phyloP scores from a whole-genome alignment of 1,140 invertebrate genomes.

The Bradysia coprophila region DNA sequence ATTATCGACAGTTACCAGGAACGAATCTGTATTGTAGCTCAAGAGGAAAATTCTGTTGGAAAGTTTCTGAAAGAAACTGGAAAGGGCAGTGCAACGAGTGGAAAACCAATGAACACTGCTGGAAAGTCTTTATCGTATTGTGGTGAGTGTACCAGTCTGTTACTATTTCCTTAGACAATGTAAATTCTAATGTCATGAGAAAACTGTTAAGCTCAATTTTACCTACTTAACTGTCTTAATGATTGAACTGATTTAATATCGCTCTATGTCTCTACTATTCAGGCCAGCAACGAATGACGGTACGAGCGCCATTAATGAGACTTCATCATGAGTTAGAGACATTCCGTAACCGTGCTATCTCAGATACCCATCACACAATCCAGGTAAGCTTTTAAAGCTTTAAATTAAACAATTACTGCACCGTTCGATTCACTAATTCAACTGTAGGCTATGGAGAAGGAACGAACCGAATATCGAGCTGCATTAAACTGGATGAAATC shows the following conservation, averaged over 20 bases:
- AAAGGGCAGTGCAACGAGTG: slow-evolving; percentile 65
- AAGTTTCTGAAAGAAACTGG: slow-evolving; percentile 88
- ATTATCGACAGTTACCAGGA: slow-evolving; percentile 92
- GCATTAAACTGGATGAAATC: slow-evolving; percentile 99
- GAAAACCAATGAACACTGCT: slow-evolving; percentile 82
- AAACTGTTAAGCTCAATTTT: too few species aligned
- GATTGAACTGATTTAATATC: too few species aligned
- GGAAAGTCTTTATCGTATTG: slow-evolving; percentile 89
- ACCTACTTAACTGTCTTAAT: too few species aligned
- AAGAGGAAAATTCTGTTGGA: slow-evolving; percentile 90
- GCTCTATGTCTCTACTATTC: too few species aligned
- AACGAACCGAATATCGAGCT: slow-evolving; percentile 89
- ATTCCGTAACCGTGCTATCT: slow-evolving; percentile 82
- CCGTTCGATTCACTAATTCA: too few species aligned
- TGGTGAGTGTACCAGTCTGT: too few species aligned
- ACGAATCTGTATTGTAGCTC: slow-evolving; percentile 76
- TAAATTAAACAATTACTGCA: slow-evolving; percentile 45
- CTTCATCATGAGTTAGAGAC: slow-evolving; percentile 95
- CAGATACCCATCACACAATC: slow-evolving; percentile 71
- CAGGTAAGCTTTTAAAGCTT: too few species aligned
- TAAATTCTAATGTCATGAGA: too few species aligned
- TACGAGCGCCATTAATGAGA: slow-evolving; percentile 71
- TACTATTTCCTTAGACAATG: too few species aligned
- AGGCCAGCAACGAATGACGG: slow-evolving; percentile 80
- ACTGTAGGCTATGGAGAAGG: slow-evolving; percentile 97